Conservation (phyloP, 1,140 invertebrate species). For the Phocides pigmalion region DNA sequence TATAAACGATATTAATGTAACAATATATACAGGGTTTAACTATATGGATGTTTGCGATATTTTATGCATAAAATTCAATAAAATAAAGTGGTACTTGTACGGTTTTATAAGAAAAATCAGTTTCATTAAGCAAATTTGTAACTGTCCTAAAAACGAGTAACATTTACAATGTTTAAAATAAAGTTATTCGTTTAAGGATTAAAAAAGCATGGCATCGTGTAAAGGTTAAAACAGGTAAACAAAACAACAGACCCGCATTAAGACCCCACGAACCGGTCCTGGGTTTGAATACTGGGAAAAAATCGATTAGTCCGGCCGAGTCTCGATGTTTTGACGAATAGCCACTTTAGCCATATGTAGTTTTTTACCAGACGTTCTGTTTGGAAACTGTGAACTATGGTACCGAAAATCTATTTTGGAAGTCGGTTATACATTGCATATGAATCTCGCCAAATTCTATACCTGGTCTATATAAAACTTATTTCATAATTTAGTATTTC, state of each 20-base stretch:
- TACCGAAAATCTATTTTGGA: neutral
- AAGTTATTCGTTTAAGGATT: conserved; percentile 11
- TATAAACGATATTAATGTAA: no score
- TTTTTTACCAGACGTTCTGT: neutral
- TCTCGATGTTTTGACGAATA: conserved; percentile 26
- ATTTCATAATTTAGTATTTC: no score
- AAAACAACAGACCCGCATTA: conserved; percentile 30
- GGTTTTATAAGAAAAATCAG: neutral
- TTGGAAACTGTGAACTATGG: neutral
- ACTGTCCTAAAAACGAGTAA: neutral
- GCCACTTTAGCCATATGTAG: conserved; percentile 1
- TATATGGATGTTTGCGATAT: no score
- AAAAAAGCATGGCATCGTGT: conserved; percentile 15
- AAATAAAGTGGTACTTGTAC: neutral
- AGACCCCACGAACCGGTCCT: conserved; percentile 14
- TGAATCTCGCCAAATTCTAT: no score
- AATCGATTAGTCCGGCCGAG: conserved; percentile 26
- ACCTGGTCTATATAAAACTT: no score
- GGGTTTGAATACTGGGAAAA: conserved; percentile 14
- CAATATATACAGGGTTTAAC: no score
- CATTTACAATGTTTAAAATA: conserved; percentile 11
- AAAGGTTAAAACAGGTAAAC: conserved; percentile 32
- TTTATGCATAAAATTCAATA: no score
- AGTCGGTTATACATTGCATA: no score
- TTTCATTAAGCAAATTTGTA: conserved; percentile 9